These are phyloP conservation scores for Dicerorhinus sumatrensis DNA, from an alignment of 2,113 vertebrate genomes.

Conservation along the genomic window DNA sequence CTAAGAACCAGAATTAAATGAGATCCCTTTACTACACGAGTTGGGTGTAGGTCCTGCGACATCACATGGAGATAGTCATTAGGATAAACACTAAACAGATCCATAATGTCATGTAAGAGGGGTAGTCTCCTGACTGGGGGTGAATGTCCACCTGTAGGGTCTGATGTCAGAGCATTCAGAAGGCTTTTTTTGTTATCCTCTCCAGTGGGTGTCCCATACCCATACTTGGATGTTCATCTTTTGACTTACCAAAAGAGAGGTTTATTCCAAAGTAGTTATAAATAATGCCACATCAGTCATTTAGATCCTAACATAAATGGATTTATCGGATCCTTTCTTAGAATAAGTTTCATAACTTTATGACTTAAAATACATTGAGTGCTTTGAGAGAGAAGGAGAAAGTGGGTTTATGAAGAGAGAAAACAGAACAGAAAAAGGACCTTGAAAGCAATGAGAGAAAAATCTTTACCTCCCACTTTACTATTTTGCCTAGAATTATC, in stretches of 20 bases:
- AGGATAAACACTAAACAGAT: background rate
- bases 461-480: background rate
- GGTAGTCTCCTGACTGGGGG: background rate
- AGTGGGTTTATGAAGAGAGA: background rate
- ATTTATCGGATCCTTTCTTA: slow-evolving; percentile 12
- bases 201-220: background rate
- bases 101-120: background rate
- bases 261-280: background rate
- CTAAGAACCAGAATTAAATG: slow-evolving; percentile 13
- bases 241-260: background rate
- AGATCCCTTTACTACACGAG: background rate
- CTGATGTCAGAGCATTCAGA: background rate
- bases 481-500: slow-evolving; percentile 6
- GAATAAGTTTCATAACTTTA: slow-evolving; percentile 3
- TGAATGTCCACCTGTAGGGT: background rate
- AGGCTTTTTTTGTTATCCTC: background rate
- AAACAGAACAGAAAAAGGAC: background rate
- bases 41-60: background rate
- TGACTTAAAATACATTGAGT: slow-evolving; percentile 4
- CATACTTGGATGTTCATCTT: background rate
- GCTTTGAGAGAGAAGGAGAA: background rate
- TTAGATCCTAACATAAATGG: background rate
- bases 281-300: background rate
- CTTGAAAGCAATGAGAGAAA: background rate
- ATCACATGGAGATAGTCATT: background rate